A percentile compares a stretch with the other conserved stretches of the same genome.
These are phyloP conservation scores for Falco cherrug DNA, from an alignment of 2,797 vertebrate genomes.

Conservation along the genomic window DNA sequence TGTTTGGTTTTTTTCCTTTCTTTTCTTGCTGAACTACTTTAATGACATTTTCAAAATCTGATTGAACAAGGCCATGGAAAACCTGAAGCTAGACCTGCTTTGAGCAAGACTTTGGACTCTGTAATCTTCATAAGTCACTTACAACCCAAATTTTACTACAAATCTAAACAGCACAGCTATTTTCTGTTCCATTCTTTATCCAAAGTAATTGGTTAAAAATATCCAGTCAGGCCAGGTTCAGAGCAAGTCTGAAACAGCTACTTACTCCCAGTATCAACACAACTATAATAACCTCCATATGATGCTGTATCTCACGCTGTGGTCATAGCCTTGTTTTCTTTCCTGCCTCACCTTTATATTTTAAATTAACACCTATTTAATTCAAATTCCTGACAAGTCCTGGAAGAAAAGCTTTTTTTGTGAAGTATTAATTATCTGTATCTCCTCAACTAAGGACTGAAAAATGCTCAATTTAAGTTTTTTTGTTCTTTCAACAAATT, in stretches of 20 bases:
- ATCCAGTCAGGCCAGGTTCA: neutral
- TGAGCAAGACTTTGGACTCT: neutral
- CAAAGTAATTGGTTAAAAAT: neutral
- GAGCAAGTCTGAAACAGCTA: neutral
- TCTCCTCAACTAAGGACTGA: neutral
- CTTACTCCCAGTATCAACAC: neutral
- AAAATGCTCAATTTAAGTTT: neutral
- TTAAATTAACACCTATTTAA: neutral
- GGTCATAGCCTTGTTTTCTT: neutral
- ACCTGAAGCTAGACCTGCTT: neutral
- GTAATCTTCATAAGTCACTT: neutral
- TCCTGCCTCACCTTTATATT: neutral
- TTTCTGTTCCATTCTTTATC: neutral
- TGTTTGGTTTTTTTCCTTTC: neutral
- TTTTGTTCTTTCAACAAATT: neutral
- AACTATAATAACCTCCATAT: neutral
- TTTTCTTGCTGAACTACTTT: neutral
- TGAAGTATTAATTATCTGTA: neutral
- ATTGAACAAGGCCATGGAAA: neutral
- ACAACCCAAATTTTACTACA: neutral
- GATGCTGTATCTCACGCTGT: neutral
- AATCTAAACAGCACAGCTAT: neutral
- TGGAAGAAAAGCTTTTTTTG: neutral
- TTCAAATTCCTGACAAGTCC: neutral
- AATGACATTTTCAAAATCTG: neutral